These are phyloP conservation scores for Pyrochroa serraticornis DNA, from an alignment of 2,888 invertebrate genomes.

Conservation along the genomic window DNA sequence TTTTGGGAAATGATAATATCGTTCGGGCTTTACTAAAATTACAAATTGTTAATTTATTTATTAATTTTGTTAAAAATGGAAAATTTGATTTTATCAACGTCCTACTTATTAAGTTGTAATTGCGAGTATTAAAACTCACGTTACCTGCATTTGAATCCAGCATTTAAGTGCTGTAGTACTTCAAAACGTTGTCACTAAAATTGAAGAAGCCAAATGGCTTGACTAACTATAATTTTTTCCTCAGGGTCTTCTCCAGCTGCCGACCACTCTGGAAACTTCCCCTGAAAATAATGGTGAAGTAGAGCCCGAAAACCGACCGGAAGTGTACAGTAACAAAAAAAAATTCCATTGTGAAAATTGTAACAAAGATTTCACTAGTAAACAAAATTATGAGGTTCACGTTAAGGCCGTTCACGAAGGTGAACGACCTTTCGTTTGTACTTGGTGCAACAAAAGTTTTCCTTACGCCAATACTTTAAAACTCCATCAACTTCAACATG, in stretches of 20 bases:
- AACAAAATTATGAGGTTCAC: conserved; percentile 67
- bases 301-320: neutral
- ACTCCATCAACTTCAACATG: conserved; percentile 62
- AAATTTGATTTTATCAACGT: too few species aligned
- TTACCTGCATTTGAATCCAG: too few species aligned
- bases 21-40: too few species aligned
- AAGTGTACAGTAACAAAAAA: conserved; percentile 3
- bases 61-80: too few species aligned
- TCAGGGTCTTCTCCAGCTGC: conserved; percentile 16
- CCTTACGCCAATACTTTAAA: conserved; percentile 68
- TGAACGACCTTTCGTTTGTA: conserved; percentile 64
- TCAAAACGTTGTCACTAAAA: too few species aligned
- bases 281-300: neutral
- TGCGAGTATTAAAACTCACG: too few species aligned
- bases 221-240: too few species aligned
- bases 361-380: conserved; percentile 65
- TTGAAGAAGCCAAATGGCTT: too few species aligned
- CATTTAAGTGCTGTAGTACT: too few species aligned
- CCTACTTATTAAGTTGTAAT: too few species aligned
- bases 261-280: neutral
- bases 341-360: conserved; percentile 62
- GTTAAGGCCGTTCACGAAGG: conserved; percentile 65
- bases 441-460: conserved; percentile 65
- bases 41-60: too few species aligned
- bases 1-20: too few species aligned